Conservation (phyloP, 2,888 invertebrate genomes). For the Cryptophagus acutangulus region DNA sequence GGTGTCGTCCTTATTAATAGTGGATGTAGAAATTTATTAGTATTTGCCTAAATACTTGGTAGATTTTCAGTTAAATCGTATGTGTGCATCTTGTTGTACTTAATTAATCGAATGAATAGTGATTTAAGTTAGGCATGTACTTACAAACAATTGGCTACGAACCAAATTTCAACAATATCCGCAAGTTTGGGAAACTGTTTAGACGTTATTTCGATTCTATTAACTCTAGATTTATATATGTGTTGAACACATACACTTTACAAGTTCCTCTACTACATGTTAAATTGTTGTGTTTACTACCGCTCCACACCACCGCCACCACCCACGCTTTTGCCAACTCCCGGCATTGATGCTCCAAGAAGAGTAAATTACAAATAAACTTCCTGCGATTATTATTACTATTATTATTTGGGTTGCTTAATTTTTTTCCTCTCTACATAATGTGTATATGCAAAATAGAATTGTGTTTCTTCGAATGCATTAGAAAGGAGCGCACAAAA, state of each 20-base stretch:
- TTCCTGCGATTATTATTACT: no score
- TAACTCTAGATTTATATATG: constrained; percentile 45
- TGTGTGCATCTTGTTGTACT: constrained; percentile 23
- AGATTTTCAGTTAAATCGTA: constrained; percentile 3
- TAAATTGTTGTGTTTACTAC: constrained; percentile 26
- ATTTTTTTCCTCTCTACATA: no score
- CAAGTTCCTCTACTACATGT: constrained; percentile 29
- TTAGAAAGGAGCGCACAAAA: constrained; percentile 40
- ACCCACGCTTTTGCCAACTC: not conserved
- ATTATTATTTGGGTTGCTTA: no score
- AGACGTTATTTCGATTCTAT: constrained; percentile 46
- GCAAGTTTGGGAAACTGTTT: constrained; percentile 40
- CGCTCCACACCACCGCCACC: constrained; percentile 1
- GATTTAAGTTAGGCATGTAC: constrained; percentile 46
- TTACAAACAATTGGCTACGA: constrained; percentile 47
- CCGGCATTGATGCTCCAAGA: constrained; percentile 7
- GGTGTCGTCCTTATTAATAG: no score
- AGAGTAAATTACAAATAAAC: constrained; percentile 7
- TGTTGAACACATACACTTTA: constrained; percentile 35
- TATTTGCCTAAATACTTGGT: constrained; percentile 5
- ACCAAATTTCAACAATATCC: constrained; percentile 47
- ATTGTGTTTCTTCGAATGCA: constrained; percentile 38
- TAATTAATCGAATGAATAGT: constrained; percentile 46
- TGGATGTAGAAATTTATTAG: no score
- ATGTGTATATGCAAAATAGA: no score